These are phyloP conservation scores for Silurus lanzhouensis DNA, from an alignment of 2,797 vertebrate species.

Conservation along the genomic window DNA sequence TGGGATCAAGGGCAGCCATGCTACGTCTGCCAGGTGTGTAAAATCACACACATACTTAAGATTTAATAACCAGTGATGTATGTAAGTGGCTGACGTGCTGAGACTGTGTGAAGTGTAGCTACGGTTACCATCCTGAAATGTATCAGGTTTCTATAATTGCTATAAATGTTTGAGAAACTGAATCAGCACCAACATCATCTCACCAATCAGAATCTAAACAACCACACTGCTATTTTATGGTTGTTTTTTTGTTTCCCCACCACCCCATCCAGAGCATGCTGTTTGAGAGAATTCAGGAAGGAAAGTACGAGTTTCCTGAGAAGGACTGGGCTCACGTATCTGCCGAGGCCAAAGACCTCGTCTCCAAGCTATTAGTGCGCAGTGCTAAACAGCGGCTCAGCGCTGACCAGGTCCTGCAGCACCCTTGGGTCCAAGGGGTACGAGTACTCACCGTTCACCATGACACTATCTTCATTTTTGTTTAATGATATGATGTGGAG, in stretches of 20 bases:
- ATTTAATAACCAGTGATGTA: not conserved
- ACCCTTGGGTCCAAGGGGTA: constrained; percentile 96
- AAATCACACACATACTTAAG: rapidly evolving
- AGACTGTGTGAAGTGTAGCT: not conserved
- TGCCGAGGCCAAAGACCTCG: constrained; percentile 95
- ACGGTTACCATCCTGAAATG: not conserved
- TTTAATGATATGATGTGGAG: not conserved
- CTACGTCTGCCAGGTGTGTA: constrained; percentile 89
- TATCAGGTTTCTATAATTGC: not conserved
- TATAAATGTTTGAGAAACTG: not conserved
- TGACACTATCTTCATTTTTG: not conserved
- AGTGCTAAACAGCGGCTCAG: constrained; percentile 96
- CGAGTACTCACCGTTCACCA: constrained; percentile 51
- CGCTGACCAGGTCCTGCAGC: constrained; percentile 92
- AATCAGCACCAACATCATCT: too few relatives aligned
- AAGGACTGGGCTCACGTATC: constrained; percentile 98
- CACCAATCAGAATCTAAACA: not conserved
- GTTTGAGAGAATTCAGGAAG: constrained; percentile 97
- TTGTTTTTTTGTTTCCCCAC: not conserved
- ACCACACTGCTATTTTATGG: too few relatives aligned
- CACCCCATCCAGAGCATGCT: constrained; percentile 82
- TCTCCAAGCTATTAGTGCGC: constrained; percentile 93
- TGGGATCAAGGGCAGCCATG: constrained; percentile 96
- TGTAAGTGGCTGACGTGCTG: not conserved
- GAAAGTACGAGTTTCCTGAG: constrained; percentile 93